Percentiles rank a stretch among this genome's conserved stretches.
Conservation (phyloP, 1,140 invertebrate genomes). For the Grapholita molesta region DNA sequence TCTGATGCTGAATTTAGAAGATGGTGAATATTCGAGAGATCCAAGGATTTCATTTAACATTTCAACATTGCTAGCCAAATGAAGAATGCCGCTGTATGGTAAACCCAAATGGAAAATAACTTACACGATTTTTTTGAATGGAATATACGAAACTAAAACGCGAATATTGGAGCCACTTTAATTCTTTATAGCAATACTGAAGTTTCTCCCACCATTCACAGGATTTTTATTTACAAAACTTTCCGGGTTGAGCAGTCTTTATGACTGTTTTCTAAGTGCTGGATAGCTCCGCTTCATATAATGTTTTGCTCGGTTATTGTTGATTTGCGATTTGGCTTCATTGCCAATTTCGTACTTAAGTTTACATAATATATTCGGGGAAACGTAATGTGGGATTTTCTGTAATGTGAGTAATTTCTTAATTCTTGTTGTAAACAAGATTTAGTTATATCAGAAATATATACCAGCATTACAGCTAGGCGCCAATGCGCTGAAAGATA, state of each 20-base stretch:
- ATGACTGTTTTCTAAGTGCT: background rate
- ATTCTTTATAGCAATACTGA: background rate
- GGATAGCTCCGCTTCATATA: background rate
- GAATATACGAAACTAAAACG: background rate
- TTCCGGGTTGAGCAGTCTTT: background rate
- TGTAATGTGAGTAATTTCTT: background rate
- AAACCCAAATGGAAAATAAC: background rate
- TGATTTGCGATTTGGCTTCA: slow-evolving; percentile 6
- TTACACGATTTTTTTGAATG: background rate
- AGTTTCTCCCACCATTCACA: background rate
- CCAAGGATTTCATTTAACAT: no score
- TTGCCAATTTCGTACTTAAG: slow-evolving; percentile 6
- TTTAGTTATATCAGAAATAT: background rate
- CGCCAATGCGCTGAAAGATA: background rate
- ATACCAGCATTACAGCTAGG: no score
- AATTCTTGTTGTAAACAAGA: background rate
- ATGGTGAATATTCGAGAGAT: no score
- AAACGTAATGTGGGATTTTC: background rate
- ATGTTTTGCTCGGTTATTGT: background rate
- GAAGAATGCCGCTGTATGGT: no score
- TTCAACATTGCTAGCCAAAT: no score
- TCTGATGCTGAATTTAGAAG: no score
- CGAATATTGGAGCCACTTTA: background rate
- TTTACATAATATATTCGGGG: background rate
- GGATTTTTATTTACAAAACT: background rate